A percentile compares a stretch with the other conserved stretches of the same genome.
These are phyloP conservation scores for Papilio xuthus DNA, from an alignment of 1,140 invertebrate species.

Conservation along the genomic window DNA sequence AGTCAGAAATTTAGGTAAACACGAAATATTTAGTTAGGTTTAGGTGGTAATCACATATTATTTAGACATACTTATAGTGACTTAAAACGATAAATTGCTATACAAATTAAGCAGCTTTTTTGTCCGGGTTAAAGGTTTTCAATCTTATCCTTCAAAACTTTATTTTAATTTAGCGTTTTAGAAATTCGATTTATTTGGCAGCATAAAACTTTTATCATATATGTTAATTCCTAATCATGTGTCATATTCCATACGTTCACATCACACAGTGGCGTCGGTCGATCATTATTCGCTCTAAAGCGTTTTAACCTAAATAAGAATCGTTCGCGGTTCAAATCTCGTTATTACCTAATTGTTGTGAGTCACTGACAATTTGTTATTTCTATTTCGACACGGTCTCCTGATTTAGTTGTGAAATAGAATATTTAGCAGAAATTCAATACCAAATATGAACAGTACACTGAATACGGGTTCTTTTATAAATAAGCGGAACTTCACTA, in stretches of 20 bases:
- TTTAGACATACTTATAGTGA: too few species aligned
- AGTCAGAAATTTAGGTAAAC: too few species aligned
- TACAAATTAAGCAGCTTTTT: too few species aligned
- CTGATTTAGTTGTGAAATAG: constrained; percentile 46
- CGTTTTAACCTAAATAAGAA: constrained; percentile 39
- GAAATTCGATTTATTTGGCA: background rate
- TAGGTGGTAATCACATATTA: too few species aligned
- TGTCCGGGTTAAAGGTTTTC: too few species aligned
- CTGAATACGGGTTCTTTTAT: background rate
- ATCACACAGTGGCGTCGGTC: constrained; percentile 9
- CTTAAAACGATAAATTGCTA: too few species aligned
- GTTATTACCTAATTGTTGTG: constrained; percentile 41
- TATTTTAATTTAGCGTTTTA: too few species aligned
- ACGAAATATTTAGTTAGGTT: too few species aligned
- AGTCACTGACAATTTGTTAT: constrained; percentile 45
- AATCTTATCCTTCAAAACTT: too few species aligned
- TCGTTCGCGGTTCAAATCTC: constrained; percentile 36
- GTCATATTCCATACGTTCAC: constrained; percentile 11
- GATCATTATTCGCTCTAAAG: constrained; percentile 39
- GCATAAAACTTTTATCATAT: background rate
- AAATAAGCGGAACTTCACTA: constrained; percentile 14
- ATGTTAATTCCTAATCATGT: background rate
- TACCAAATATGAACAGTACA: background rate
- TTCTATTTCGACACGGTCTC: constrained; percentile 48
- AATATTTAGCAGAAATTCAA: constrained; percentile 6